Base-by-base conservation (phyloP, 2,113 vertebrate genomes). In the Eulemur macaco region DNA sequence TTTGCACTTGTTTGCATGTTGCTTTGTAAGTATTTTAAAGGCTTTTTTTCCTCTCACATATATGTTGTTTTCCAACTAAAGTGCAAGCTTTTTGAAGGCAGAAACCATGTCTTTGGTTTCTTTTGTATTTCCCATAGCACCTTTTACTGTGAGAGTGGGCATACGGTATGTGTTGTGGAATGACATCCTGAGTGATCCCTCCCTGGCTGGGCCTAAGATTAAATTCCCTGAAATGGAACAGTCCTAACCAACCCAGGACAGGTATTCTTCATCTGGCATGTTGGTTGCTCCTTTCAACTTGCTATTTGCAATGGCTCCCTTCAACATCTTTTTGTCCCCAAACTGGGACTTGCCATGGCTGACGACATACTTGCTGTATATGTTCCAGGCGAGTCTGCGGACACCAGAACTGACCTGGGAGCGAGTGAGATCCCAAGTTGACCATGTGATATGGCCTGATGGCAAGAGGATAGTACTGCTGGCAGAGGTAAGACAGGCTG, bases 321-420 rank as follows among this genome's bases (percentile, higher is more conserved):
- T 92, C 91, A 34, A 4, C 74, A 34, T 89, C 95, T 92, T 94
- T 86, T n/a, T 45, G 5, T 69, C 29, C 68, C 54, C 37, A 21
- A 1, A n/a, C 29, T 39, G 52, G 69, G 64, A 71, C 84, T 66
- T 68, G 74, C 52, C 58, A 1, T 13, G 18, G 39, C 91, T 96
- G 42, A 97, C 39, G 17, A 29, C 17, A 12, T 77, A 47, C 74
- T 89, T 74, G 60, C 74, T 63, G 1, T 84, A 31, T 58, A 0
- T 94, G 58, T 97, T 98, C 23, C 95, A 99, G 99, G 99, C 99
- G 0, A 99, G 99, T 98, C 99, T 99, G 97, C 98, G 99, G 78
- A 99, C 99, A 0, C 99, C 99, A 0, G 99, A 99, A 96, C 99
- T 99, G 94, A 99, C 99, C 87, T 99, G 99, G 99, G 99, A 99